Base-by-base conservation (phyloP, 2,888 invertebrate genomes). In the Drosophila monieri region DNA sequence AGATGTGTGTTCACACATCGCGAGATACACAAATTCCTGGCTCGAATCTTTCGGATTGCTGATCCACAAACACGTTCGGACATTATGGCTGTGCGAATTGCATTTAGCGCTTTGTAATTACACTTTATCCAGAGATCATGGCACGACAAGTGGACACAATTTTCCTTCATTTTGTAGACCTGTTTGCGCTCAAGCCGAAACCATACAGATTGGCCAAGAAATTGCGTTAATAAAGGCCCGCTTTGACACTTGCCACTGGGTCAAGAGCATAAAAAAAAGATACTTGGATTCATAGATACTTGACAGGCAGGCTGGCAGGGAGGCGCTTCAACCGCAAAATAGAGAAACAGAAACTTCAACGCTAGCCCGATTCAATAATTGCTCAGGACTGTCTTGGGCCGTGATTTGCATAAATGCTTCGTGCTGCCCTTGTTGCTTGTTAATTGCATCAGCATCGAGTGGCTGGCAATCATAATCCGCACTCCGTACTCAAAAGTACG, bases 361-460 rank as follows among this genome's bases (percentile, higher is more conserved):
- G 23, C 46, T n/a, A 55, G 52, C 58, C 51, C 74, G 44, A 72
- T 66, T 55, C 47, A 73, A 57, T 69, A 54, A 72, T 56, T 75
- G 62, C 52, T 55, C 66, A 67, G 68, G 57, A 60, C 64, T 48
- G 62, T 47, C 51, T 59, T 72, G 53, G 54, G 43, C 67, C 53
- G 79, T 85, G 80, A 88, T 88, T 88, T 80, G 87, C 85, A 79
- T 79, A 81, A 85, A 78, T 59, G 51, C 61, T 67, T 68, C 60
- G 59, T 60, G 47, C 30, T 66, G 77, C 84, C 78, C 85, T 70
- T 84, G 71, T 69, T 64, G 85, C 55, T 66, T 49, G 59, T 87
- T 84, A 86, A 84, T 86, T 74, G 86, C 80, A 70, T 65, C 61
- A 68, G 62, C 51, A 56, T 70, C 60, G 25, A 70, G 71, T 58